These are phyloP conservation scores for Xiphophorus birchmanni DNA, from an alignment of 2,797 vertebrate genomes.

Conservation along the genomic window DNA sequence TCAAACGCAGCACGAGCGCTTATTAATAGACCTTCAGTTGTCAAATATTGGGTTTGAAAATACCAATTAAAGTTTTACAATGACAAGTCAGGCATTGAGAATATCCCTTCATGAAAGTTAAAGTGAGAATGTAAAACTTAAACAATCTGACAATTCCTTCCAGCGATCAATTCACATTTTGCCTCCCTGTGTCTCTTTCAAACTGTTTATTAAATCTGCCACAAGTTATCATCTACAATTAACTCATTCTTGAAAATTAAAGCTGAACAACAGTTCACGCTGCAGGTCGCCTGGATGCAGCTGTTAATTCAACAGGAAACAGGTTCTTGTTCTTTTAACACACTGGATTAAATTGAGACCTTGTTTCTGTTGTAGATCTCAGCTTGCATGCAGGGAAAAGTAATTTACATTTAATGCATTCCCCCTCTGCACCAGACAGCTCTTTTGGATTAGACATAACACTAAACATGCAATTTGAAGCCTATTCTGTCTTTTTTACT, in stretches of 20 bases:
- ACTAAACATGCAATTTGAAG: not conserved
- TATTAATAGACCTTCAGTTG: slow-evolving; percentile 8
- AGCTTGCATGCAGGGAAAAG: not conserved
- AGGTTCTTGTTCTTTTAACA: not conserved
- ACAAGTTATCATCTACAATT: slow-evolving; percentile 2
- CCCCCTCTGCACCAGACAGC: not conserved
- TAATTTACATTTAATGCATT: not conserved
- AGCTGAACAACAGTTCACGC: not conserved
- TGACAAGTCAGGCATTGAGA: not conserved
- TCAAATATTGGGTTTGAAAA: slow-evolving; percentile 1
- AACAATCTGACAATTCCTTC: not conserved
- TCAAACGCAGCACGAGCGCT: slow-evolving; percentile 15
- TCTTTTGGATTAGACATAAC: slow-evolving; percentile 4
- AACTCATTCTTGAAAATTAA: not conserved
- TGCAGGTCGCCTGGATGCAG: not conserved
- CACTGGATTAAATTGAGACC: not conserved
- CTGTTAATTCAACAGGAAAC: not conserved
- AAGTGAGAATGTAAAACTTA: not conserved
- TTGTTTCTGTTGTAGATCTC: slow-evolving; percentile 5
- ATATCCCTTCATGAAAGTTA: not conserved
- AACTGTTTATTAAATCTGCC: slow-evolving; percentile 5
- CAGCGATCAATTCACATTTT: not conserved
- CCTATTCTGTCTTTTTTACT: not conserved
- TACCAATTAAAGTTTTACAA: not conserved
- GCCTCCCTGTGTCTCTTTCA: not conserved